Evolutionary conservation across 2,113 vertebrate species (phyloP).

Genomic region (Dipodomys ordii): DNA sequence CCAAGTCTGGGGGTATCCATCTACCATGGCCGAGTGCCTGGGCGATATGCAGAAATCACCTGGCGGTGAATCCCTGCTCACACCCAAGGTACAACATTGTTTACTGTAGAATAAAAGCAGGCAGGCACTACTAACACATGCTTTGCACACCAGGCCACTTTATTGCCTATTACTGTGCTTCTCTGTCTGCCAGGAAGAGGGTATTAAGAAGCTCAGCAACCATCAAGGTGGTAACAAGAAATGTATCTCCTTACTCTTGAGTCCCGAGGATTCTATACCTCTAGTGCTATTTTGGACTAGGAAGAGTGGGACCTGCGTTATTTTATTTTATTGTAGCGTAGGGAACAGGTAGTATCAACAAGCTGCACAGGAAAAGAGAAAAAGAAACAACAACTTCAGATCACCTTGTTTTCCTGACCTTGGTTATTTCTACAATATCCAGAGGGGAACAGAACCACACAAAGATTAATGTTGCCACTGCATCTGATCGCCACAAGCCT

Average conservation of each 20-base stretch:
- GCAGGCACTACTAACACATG: background rate
- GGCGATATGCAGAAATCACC: no score
- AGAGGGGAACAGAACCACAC: constrained; percentile 62
- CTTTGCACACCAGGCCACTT: background rate
- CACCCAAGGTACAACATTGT: background rate
- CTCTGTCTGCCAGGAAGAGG: background rate
- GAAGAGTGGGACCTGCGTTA: background rate
- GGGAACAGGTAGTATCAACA: background rate
- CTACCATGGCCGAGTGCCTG: background rate
- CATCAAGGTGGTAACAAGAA: background rate
- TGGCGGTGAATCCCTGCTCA: background rate
- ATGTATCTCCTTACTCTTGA: background rate
- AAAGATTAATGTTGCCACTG: constrained; percentile 69
- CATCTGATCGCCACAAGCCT: constrained; percentile 66
- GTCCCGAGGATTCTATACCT: background rate
- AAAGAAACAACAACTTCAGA: background rate
- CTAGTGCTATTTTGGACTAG: background rate
- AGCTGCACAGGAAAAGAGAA: background rate
- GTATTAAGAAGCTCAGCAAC: background rate
- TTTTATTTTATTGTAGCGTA: no score
- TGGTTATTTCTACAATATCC: constrained; percentile 36
- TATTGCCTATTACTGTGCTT: background rate
- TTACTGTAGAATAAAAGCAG: background rate
- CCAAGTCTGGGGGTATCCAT: background rate
- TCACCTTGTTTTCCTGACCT: constrained; percentile 26